Base-by-base conservation (phyloP, 2,888 invertebrate species). In the Syrphus vitripennis region DNA sequence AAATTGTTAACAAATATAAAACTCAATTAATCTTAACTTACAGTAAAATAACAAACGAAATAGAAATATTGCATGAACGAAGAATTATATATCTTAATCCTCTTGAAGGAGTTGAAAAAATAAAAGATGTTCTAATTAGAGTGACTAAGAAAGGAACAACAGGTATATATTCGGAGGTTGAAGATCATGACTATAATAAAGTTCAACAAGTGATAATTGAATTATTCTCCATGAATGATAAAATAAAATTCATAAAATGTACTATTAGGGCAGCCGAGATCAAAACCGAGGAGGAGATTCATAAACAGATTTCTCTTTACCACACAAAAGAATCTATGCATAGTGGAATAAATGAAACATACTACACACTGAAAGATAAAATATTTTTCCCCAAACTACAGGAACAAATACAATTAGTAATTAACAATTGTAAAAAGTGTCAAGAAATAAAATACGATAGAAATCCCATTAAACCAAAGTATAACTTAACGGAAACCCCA, bases 121-220 rank as follows among this genome's bases (percentile, higher is more conserved):
- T 83, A 63, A 83, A 80, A 69, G 61, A 83, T 21, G 42, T 78
- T 19, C 50, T 87, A 31, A 79, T 87, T n/a, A 77, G 53, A 70
- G 83, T 45, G 86, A 86, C 48, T 50, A 78, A 72, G 45, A 57
- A 10, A n/a, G n/a, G n/a, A n/a, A n/a, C n/a, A n/a, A n/a, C n/a
- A n/a, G n/a, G n/a, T n/a, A n/a, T n/a, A n/a, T 79, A 71, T 50
- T 71, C 59, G 12, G 74, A 61, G 48, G 71, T 82, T 16, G 40
- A 34, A 16, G 75, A 87, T 48, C 48, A 59, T 42, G 75, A 87
- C 53, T 83, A 83, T 70, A 71, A 83, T 48, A 79, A 74, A 59
- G 72, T 86, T 45, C 87, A 86, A 55, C 57, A 75, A 72, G 45
- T 61, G 2, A 34, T 34, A 34, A 34, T 34, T 34, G 9, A 34